These are phyloP conservation scores for Arctocebus calabarensis DNA, from an alignment of 2,797 vertebrate genomes.

Conservation along the genomic window DNA sequence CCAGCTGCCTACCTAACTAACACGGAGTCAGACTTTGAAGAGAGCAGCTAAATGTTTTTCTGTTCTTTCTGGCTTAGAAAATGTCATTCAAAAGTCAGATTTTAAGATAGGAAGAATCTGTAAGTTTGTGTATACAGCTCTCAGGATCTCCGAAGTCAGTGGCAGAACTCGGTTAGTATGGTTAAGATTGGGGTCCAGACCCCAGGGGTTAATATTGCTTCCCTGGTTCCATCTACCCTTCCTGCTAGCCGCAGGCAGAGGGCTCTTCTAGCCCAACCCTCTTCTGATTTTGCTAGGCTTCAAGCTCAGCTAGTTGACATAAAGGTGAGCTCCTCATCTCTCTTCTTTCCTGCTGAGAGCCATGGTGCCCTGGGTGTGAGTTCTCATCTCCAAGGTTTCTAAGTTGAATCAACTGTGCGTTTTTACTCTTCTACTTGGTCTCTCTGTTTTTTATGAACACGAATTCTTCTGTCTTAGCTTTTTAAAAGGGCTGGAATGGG, in stretches of 20 bases:
- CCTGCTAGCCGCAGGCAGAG: not conserved
- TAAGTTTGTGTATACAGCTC: not conserved
- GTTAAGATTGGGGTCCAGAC: not conserved
- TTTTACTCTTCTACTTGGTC: not conserved
- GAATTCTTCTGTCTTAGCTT: conserved; percentile 7
- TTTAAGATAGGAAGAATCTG: not conserved
- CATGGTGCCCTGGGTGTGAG: not conserved
- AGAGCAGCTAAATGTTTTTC: not conserved
- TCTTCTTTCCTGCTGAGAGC: not conserved
- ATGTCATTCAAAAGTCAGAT: not conserved
- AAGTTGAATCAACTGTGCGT: not conserved
- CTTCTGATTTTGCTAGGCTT: not conserved
- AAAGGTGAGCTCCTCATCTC: not conserved
- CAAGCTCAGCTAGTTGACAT: not conserved
- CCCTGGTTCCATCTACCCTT: not conserved
- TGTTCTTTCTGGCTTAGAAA: conserved; percentile 18
- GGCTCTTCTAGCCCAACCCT: not conserved
- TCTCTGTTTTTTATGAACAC: not conserved
- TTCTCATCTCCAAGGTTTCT: not conserved
- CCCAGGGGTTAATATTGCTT: not conserved
- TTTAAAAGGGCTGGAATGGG: not conserved
- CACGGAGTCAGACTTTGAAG: not conserved
- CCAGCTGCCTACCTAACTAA: not conserved
- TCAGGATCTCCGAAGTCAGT: not conserved
- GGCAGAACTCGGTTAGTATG: not conserved